Conservation (phyloP, 2,888 invertebrate species). For the Tachina lurida region DNA sequence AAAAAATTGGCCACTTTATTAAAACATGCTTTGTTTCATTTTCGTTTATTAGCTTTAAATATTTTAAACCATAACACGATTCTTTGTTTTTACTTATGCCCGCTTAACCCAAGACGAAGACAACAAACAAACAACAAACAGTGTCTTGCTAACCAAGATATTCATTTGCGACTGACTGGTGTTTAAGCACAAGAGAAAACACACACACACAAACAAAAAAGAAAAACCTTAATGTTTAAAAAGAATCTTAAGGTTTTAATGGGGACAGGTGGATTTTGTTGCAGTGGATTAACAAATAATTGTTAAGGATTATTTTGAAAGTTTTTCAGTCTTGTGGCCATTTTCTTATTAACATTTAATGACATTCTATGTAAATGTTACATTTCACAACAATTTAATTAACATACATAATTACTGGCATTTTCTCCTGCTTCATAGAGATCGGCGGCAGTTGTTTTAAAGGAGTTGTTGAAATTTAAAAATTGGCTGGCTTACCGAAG, state of each 20-base stretch:
- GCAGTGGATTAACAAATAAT: conserved; percentile 67
- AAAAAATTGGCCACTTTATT: conserved; percentile 59
- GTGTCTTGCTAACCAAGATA: not conserved
- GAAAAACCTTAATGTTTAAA: conserved; percentile 1
- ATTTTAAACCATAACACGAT: conserved; percentile 36
- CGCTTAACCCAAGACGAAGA: not conserved
- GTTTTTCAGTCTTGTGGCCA: conserved; percentile 20
- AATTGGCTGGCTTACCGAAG: conserved; percentile 32
- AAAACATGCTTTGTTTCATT: conserved; percentile 68
- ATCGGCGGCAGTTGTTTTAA: not conserved
- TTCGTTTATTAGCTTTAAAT: conserved; percentile 61
- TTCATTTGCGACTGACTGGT: conserved; percentile 17
- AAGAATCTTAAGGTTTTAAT: conserved; percentile 54
- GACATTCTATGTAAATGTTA: conserved; percentile 67
- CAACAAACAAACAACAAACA: not conserved
- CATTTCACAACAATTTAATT: conserved; percentile 57
- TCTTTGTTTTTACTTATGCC: not conserved
- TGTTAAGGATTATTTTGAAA: conserved; percentile 62
- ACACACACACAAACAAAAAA: too few species aligned
- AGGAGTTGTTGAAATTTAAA: not conserved
- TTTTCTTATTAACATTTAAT: conserved; percentile 54
- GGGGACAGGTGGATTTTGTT: conserved; percentile 68
- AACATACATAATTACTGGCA: conserved; percentile 43
- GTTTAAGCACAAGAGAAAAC: not conserved
- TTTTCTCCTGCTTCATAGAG: not conserved